These are phyloP conservation scores for Zaprionus africanus DNA, from an alignment of 1,140 invertebrate species.

Conservation along the genomic window DNA sequence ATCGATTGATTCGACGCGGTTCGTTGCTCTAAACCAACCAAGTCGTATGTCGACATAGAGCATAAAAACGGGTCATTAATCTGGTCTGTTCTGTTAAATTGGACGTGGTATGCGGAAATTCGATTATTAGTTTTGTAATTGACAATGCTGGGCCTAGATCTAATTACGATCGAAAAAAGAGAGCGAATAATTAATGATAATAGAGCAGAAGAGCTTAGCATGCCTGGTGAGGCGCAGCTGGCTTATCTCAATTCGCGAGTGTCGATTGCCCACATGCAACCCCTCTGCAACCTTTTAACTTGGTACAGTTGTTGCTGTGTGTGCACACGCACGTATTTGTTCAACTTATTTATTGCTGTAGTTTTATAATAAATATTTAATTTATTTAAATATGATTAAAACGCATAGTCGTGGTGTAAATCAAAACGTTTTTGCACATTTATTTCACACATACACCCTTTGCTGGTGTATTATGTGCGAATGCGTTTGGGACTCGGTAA, in stretches of 20 bases:
- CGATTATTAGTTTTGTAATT: constrained; percentile 2
- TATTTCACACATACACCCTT: constrained; percentile 34
- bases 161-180: neutral
- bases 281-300: constrained; percentile 1
- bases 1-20: constrained; percentile 6
- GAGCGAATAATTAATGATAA: neutral
- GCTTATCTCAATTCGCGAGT: neutral
- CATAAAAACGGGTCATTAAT: constrained; percentile 5
- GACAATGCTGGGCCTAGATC: neutral
- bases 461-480: constrained; percentile 60
- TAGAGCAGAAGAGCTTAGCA: constrained; percentile 2
- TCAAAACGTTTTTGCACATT: constrained; percentile 74
- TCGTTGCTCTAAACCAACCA: constrained; percentile 4
- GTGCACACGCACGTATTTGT: constrained; percentile 51
- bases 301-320: constrained; percentile 1
- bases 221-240: neutral
- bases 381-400: constrained; percentile 81
- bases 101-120: neutral
- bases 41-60: neutral
- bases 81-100: neutral
- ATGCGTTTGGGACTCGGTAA: constrained; percentile 49
- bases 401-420: constrained; percentile 61
- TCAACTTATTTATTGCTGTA: constrained; percentile 73
- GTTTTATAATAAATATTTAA: constrained; percentile 79
- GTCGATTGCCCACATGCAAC: constrained; percentile 30